Evolutionary conservation across 2,797 vertebrate species (phyloP).

Genomic region (Chiroxiphia lanceolata): DNA sequence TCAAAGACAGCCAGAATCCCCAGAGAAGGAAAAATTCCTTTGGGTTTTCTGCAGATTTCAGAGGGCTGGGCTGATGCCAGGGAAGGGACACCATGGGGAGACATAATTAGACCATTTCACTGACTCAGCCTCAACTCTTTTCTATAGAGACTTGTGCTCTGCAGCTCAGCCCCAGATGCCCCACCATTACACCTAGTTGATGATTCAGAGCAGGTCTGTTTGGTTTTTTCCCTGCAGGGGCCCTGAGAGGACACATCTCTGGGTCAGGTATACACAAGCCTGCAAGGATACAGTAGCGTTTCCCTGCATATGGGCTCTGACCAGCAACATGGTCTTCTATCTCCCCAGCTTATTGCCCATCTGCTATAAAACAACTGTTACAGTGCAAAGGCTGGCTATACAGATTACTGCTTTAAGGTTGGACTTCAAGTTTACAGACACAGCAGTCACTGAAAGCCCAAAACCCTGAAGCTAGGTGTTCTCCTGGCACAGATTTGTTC

Average conservation of each 20-base stretch:
- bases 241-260: neutral
- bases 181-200: neutral
- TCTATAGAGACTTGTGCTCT: neutral
- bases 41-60: neutral
- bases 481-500: neutral
- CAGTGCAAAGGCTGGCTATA: neutral
- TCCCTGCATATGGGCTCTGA: neutral
- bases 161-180: neutral
- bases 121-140: neutral
- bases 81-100: neutral
- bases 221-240: neutral
- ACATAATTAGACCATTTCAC: neutral
- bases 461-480: neutral
- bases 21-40: neutral
- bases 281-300: rapidly evolving
- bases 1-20: neutral
- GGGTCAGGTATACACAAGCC: neutral
- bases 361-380: neutral
- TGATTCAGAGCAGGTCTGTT: neutral
- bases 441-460: neutral
- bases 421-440: neutral
- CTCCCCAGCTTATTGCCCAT: neutral
- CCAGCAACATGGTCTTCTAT: rapidly evolving
- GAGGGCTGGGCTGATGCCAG: neutral
- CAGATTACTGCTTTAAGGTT: neutral